These are phyloP conservation scores for Buphagus erythrorhynchus DNA, from an alignment of 2,797 vertebrate species.

Conservation along the genomic window DNA sequence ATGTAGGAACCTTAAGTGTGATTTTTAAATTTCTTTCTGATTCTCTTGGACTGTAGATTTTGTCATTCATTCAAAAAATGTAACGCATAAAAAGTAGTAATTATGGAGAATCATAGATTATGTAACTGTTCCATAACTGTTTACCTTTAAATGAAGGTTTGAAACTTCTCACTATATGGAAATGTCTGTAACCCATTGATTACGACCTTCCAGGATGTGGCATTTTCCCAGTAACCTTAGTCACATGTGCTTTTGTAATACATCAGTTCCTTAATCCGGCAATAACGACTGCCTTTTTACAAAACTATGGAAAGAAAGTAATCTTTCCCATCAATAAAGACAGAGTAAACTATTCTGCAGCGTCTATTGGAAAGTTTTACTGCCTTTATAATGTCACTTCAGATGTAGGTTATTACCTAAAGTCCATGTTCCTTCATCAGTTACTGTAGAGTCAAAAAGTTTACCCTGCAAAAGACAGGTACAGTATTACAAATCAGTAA, in stretches of 20 bases:
- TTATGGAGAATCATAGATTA: background rate
- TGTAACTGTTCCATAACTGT: fast-evolving
- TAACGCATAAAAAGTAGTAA: background rate
- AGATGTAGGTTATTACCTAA: constrained; percentile 80
- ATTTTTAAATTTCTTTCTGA: background rate
- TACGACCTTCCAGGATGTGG: fast-evolving
- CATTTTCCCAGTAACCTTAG: background rate
- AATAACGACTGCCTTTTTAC: background rate
- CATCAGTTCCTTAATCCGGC: background rate
- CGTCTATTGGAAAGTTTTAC: background rate
- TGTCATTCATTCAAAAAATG: background rate
- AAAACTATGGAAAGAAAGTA: background rate
- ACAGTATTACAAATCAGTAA: background rate
- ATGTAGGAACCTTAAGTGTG: background rate
- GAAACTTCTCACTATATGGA: background rate
- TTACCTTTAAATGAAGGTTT: background rate
- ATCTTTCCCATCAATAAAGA: background rate
- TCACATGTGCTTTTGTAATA: background rate
- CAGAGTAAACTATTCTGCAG: background rate
- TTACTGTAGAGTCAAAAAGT: constrained; percentile 89
- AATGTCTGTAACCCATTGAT: background rate
- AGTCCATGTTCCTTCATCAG: constrained; percentile 95
- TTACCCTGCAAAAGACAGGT: constrained; percentile 84
- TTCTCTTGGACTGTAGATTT: background rate
- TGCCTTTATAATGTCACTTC: background rate